Base-by-base conservation (phyloP, 1,140 invertebrate species). In the Brachionus manjavacas region DNA sequence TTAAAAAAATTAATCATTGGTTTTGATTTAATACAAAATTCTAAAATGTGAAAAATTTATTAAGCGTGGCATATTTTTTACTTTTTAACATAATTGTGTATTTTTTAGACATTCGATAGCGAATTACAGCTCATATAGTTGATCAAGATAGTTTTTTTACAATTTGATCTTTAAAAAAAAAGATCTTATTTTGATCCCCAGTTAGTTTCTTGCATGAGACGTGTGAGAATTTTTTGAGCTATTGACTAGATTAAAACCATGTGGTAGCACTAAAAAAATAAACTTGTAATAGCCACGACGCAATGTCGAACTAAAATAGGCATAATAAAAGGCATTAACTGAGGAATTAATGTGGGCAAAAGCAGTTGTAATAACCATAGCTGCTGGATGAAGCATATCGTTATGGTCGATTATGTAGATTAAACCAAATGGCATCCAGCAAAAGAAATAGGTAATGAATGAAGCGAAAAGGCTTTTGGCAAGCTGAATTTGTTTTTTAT, bases 361-460 rank as follows among this genome's bases (percentile, higher is more conserved):
- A 28, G 31, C 72, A 52, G 41, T 46, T 28, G 72, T 76, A 28
- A 76, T 76, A 28, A 76, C 23, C 20, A 76, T 49, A 49, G 72
- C 72, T 25, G 41, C 41, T 28, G 41, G 39, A 46, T 46, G 39
- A n/a, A 76, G 31, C 9, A 49, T 49, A 76, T 76, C 72, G 3
- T 52, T 28, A 76, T 49, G 20, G 20, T 76, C 72, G 12, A 76
- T 76, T 49, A 76, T 46, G 25, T 76, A 76, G 4, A 76, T 76
- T 14, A 76, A 49, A 12, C 72, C 72, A 49, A 76, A 76, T n/a
- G 72, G 72, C 72, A 76, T 76, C 72, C 72, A 76, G n/a, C 72
- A 76, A 25, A 76, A 25, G 31, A 76, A 76, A 76, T 76, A 76
- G 49, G 72, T 76, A 20, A 76, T 76, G 28, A 76, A 76, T 14